Evolutionary conservation across 2,113 vertebrate species (phyloP).

Genomic region (Bettongia penicillata): DNA sequence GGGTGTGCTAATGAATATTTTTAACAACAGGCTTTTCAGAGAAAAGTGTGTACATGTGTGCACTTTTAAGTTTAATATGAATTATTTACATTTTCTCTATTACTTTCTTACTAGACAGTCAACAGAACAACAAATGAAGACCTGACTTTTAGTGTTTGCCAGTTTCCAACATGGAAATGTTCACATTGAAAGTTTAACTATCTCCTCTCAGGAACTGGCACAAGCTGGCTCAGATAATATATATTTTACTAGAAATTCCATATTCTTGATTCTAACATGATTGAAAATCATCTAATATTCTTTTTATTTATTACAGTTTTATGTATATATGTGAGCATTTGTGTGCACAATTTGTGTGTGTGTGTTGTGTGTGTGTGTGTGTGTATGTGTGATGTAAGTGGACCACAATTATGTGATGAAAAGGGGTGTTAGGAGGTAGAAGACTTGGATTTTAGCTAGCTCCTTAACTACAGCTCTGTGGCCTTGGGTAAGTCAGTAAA

Average conservation of each 20-base stretch:
- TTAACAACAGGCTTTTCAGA: background rate
- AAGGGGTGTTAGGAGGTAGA: background rate
- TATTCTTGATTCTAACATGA: background rate
- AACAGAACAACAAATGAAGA: background rate
- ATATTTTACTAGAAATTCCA: background rate
- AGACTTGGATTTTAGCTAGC: background rate
- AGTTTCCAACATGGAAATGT: background rate
- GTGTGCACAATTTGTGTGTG: background rate
- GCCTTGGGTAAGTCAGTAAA: background rate
- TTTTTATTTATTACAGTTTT: background rate
- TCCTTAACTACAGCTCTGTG: background rate
- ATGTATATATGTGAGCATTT: conserved; percentile 9
- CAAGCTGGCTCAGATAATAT: background rate
- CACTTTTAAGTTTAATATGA: background rate
- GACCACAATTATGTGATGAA: conserved; percentile 41
- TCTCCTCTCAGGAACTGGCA: background rate
- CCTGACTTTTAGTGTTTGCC: background rate
- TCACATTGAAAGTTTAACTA: background rate
- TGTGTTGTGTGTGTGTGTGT: background rate
- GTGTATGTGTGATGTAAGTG: conserved; percentile 8
- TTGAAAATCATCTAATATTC: background rate
- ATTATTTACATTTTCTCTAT: background rate
- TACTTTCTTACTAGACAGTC: background rate
- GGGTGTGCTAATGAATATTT: background rate
- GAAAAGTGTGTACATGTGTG: background rate